Conservation (phyloP, 2,113 vertebrate genomes). For the Antigone vipio region DNA sequence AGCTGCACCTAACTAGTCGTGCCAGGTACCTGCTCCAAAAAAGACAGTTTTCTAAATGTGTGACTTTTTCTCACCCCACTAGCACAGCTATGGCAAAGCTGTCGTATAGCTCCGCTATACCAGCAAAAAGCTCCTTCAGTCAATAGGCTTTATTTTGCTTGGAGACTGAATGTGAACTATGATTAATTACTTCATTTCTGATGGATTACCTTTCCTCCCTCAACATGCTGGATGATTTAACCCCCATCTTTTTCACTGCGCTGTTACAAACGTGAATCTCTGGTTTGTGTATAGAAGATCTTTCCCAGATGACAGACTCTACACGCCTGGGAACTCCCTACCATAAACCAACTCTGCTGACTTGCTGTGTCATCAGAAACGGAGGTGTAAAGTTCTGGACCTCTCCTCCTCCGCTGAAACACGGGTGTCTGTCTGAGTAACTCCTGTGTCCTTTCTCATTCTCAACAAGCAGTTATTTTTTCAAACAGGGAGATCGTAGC, state of each 20-base stretch:
- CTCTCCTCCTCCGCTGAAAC: not conserved
- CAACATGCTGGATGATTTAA: not conserved
- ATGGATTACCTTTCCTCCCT: not conserved
- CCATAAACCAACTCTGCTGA: not conserved
- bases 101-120: rapidly evolving
- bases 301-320: slow-evolving; percentile 8
- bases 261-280: not conserved
- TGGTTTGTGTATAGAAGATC: not conserved
- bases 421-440: not conserved
- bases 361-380: not conserved
- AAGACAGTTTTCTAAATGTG: not conserved
- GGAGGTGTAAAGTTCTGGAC: not conserved
- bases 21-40: not conserved
- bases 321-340: not conserved
- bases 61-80: rapidly evolving
- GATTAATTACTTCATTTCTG: not conserved
- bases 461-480: slow-evolving; percentile 70
- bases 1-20: not conserved
- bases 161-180: not conserved
- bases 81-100: not conserved
- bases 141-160: not conserved
- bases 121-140: not conserved
- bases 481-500: slow-evolving; percentile 67
- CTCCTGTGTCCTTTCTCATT: not conserved
- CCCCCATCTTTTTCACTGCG: not conserved